These are phyloP conservation scores for Eulemur macaco DNA, from an alignment of 2,113 vertebrate genomes.

Conservation along the genomic window DNA sequence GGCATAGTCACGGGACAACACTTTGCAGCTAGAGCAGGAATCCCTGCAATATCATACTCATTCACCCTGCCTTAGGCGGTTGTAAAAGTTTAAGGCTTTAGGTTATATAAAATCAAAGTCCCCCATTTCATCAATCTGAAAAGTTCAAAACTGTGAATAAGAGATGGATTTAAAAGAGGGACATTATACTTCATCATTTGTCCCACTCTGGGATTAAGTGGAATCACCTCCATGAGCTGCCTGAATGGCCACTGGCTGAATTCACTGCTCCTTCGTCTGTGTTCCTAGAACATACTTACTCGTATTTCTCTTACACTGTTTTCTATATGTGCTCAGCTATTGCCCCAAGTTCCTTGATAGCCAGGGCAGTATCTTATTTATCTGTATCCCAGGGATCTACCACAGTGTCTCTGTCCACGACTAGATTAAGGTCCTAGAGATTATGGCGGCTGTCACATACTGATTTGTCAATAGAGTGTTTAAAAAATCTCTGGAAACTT, in stretches of 20 bases:
- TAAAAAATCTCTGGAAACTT: not conserved
- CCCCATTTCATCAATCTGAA: not conserved
- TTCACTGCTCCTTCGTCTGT: not conserved
- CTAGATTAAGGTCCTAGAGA: not conserved
- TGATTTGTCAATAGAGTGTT: not conserved
- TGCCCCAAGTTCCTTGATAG: not conserved
- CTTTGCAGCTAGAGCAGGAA: not conserved
- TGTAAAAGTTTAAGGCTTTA: not conserved
- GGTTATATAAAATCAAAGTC: not conserved
- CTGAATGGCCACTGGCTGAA: not conserved
- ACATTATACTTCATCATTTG: not conserved
- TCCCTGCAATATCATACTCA: too few species aligned
- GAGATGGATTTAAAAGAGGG: not conserved
- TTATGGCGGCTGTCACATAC: not conserved
- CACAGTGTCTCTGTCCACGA: not conserved
- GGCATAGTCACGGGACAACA: not conserved
- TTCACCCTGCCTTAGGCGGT: not conserved
- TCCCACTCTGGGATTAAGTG: too few species aligned
- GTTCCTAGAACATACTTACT: not conserved
- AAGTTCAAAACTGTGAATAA: not conserved
- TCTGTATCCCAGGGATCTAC: not conserved
- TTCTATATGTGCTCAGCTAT: not conserved
- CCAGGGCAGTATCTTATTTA: not conserved
- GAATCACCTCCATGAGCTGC: not conserved
- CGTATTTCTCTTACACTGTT: not conserved